Percentiles rank a stretch among this genome's conserved stretches.
Evolutionary conservation across 2,113 vertebrate genomes (phyloP).

Genomic region (Arothron firmamentum): DNA sequence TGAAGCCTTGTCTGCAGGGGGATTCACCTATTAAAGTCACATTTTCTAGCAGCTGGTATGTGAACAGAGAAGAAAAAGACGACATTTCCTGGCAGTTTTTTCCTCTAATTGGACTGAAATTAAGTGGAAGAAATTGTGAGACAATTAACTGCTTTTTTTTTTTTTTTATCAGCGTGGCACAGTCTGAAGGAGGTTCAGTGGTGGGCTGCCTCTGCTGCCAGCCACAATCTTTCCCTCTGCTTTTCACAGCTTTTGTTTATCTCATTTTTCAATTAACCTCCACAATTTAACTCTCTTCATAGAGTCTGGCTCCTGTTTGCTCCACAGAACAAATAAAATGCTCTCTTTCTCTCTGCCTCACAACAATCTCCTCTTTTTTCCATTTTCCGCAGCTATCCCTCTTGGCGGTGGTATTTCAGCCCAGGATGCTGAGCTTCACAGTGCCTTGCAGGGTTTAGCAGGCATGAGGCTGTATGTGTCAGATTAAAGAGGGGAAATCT

Average conservation of each 20-base stretch:
- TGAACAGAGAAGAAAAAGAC: constrained; percentile 75
- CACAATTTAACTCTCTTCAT: constrained; percentile 83
- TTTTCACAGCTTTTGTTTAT: constrained; percentile 83
- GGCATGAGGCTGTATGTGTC: constrained; percentile 70
- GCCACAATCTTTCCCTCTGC: constrained; percentile 81
- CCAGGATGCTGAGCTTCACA: constrained; percentile 74
- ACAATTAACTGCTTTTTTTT: constrained; percentile 83
- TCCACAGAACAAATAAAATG: constrained; percentile 82
- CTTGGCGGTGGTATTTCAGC: constrained; percentile 56
- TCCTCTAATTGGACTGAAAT: constrained; percentile 85
- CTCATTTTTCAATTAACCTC: constrained; percentile 97
- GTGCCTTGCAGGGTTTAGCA: constrained; percentile 66
- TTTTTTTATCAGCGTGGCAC: constrained; percentile 71
- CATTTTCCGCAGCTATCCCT: constrained; percentile 40
- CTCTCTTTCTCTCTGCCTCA: constrained; percentile 35
- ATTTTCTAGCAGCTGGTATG: constrained; percentile 42
- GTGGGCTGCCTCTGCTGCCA: constrained; percentile 71
- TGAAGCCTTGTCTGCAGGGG: constrained; percentile 36
- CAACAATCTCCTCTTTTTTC: constrained; percentile 39
- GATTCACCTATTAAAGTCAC: constrained; percentile 37
- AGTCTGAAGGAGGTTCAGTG: constrained; percentile 77
- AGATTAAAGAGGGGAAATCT: constrained; percentile 72
- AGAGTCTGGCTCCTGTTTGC: constrained; percentile 79
- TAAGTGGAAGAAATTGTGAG: constrained; percentile 86
- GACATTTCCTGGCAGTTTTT: constrained; percentile 71